Base-by-base conservation (phyloP, 2,888 invertebrate species). In the Epirrita christyi region DNA sequence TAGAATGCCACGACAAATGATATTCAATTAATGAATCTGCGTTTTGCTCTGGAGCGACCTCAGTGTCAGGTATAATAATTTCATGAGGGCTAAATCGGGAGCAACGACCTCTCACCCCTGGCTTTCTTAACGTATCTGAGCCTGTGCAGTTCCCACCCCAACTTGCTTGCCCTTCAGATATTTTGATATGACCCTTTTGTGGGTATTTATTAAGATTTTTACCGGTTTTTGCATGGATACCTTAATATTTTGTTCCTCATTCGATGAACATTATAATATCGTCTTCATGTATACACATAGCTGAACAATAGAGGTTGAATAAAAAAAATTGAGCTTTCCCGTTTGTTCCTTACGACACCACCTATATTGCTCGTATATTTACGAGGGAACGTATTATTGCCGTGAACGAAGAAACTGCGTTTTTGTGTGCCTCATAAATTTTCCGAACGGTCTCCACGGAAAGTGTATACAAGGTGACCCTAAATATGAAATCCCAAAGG, bases 21-120 rank as follows among this genome's bases (percentile, higher is more conserved):
- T 55, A 51, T 64, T 56, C 43, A 67, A 49, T 58, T 67, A 36
- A 56, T 56, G 28, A 51, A 70, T 70, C 61, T 64, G 58, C 63
- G 47, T 54, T 59, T 64, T 60, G 53, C 52, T 55, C 56, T 53
- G 37, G 56, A 68, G 68, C 66, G 69, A 68, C 67, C 65, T 68
- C 52, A 61, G 65, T 68, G 64, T 65, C 72, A 75, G 75, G 76
- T 75, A 73, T 76, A 72, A 77, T 73, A 72, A 77, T 76, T 79
- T 79, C 71, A 79, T 78, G 73, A 80, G 79, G 73, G 75, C 73
- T 77, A 67, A 78, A 76, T 63, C 68, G 72, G 68, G 87, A 74
- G 76, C 87, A 80, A 76, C 76, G 83, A 85, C 85, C 88, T 81
- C 76, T 73, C 87, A 84, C 88, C 89, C 89, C 79, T 82, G 77